Conservation (phyloP, 2,888 invertebrate species). For the Ametastegia equiseti region DNA sequence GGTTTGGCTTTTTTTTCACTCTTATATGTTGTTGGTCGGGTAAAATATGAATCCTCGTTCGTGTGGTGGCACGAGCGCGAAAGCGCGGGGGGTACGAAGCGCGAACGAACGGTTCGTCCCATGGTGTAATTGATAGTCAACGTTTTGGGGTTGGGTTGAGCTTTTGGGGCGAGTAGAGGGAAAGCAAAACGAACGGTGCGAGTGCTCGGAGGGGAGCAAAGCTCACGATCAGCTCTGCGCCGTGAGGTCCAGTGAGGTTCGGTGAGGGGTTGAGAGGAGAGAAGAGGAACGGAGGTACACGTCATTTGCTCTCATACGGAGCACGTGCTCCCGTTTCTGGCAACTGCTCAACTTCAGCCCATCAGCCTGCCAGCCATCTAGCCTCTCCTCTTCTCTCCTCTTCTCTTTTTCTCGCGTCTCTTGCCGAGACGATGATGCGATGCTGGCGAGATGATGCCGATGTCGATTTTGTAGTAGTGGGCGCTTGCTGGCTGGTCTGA, state of each 20-base stretch:
- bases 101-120: too few relatives aligned
- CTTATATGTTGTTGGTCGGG: not conserved
- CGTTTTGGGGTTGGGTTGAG: too few relatives aligned
- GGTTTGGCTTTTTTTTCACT: too few relatives aligned
- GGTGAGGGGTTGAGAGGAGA: slow-evolving; percentile 27
- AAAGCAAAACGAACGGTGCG: too few relatives aligned
- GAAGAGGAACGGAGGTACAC: slow-evolving; percentile 64
- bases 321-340: slow-evolving; percentile 74
- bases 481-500: too few relatives aligned
- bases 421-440: slow-evolving; percentile 16
- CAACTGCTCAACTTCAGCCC: slow-evolving; percentile 69
- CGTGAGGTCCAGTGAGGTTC: slow-evolving; percentile 6
- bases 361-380: not conserved
- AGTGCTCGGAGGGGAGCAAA: too few relatives aligned
- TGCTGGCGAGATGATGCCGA: slow-evolving; percentile 44
- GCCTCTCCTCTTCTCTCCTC: slow-evolving; percentile 47
- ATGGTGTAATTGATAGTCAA: too few relatives aligned
- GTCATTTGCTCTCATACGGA: slow-evolving; percentile 71
- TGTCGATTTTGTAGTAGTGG: not conserved
- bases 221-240: too few relatives aligned
- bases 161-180: too few relatives aligned
- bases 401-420: slow-evolving; percentile 43
- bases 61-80: too few relatives aligned
- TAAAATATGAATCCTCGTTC: too few relatives aligned
- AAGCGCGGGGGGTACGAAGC: too few relatives aligned